Evolutionary conservation across 2,113 vertebrate species (phyloP), one percentile per base, ranked within the genome.

Genomic region (Craseonycteris thonglongyai): DNA sequence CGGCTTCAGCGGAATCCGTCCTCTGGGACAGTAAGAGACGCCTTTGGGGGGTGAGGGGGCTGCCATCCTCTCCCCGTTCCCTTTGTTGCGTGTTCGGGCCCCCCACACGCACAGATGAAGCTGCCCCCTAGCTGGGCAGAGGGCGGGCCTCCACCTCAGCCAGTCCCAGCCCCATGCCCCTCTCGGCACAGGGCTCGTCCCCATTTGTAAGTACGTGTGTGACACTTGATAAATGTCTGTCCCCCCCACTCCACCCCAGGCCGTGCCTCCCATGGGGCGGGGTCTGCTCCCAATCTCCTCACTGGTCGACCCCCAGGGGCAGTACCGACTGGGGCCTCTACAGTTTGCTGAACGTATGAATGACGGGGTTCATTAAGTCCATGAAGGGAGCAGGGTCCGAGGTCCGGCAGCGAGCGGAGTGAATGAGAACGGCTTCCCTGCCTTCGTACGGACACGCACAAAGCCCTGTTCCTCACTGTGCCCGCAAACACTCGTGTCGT

Each of bases 401-500:
- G 42, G 59, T 30, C 78, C 40, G 42, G 69, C 51, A 69, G 59
- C 1, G 38, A 45, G 78, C 2, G 40, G 15, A n/a, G 40, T 7
- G 9, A 24, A 24, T 12, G 63, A 68, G 9, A 40, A 30, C n/a
- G n/a, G 69, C 11, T 4, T 35, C 30, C 16, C 66, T 7, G 0
- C 21, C 7, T 63, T 2, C 28, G n/a, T 26, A 24, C 19, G 1
- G 7, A 35, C 15, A 58, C 4, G 26, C 0, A 3, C 51, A 58
- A n/a, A 59, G 69, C 47, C 38, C 15, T 0, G 4, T n/a, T 47
- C 13, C 8, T 42, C 26, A 26, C 19, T 1, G 47, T 21, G 56
- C 5, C 2, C 7, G 3, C 6, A 1, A 7, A 21, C 3, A 42
- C 0, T 4, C 35, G 0, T 30, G 16, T 24, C 3, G 22, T n/a